Evolutionary conservation across 2,888 invertebrate species (phyloP).

Genomic region (Caenorhabditis sp.): DNA sequence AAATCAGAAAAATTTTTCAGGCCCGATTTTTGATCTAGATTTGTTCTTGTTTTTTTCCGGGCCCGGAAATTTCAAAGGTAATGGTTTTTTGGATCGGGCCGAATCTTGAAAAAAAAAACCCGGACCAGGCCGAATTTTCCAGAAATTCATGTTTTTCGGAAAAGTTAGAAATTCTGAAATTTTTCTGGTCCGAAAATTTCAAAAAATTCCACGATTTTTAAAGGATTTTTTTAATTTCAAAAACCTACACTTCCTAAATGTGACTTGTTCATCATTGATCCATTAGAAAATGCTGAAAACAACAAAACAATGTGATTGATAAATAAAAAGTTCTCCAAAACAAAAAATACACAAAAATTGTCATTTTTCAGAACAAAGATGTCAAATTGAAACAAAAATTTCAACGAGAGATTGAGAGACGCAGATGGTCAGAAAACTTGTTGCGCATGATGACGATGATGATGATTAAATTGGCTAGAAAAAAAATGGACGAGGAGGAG

Average conservation of each 20-base stretch:
- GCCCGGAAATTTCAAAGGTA: too few species aligned
- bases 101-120: too few species aligned
- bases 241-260: conserved; percentile 39
- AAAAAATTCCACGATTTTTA: too few species aligned
- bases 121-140: too few species aligned
- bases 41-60: too few species aligned
- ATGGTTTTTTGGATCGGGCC: too few species aligned
- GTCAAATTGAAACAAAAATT: not conserved
- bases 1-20: too few species aligned
- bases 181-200: too few species aligned
- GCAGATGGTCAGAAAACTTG: not conserved
- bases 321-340: not conserved
- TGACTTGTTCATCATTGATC: conserved; percentile 30
- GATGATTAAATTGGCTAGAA: not conserved
- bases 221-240: not conserved
- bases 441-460: not conserved
- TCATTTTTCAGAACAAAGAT: too few species aligned
- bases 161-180: too few species aligned
- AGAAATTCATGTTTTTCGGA: too few species aligned
- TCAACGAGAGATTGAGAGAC: not conserved
- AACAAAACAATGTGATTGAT: not conserved
- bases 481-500: not conserved
- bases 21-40: too few species aligned
- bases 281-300: not conserved
- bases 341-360: not conserved